Base-by-base conservation (phyloP, 2,113 vertebrate species). In the Paracanthobrama guichenoti region DNA sequence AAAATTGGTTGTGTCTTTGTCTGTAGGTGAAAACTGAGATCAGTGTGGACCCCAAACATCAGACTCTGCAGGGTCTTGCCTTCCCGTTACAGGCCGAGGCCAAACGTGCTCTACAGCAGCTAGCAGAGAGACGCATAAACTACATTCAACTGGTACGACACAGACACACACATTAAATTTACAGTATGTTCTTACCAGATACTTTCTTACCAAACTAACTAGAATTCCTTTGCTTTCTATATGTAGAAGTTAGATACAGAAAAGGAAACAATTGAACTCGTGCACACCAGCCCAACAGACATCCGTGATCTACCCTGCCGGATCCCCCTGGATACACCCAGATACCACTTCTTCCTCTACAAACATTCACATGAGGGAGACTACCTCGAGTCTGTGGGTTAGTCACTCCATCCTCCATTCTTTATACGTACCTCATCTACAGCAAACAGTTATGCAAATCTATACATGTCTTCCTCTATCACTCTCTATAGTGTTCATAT, bases 281-380 rank as follows among this genome's bases (percentile, higher is more conserved):
- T 98, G 9, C 97, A 98, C 90, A 95, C 96, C 0, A 95, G 95
- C 80, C 95, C 96, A 55, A 99, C 97, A 0, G 96, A 97, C 64
- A 94, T 96, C 3, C 26, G 87, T 0, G 97, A 98, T 44, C 93
- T 99, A 89, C 96, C 97, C 46, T 89, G 92, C 26, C 93, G 97
- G 86, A 95, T 99, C 84, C 98, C 98, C 6, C 94, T 93, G 86
- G 96, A 99, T 88, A 94, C 97, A 0, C 96, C 97, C 75, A 96
- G 98, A 89, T 99, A 99, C 88, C 98, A 99, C 91, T 97, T 99
- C 91, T 99, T 99, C 92, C 95, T 99, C 55, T 99, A 97, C 90
- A 98, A 97, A 88, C 98, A 99, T 89, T 96, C 94, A 3, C 97
- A 99, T 0, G 97, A 99, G 91, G 98, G 97, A 35, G 96, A 97